Evolutionary conservation across 2,113 vertebrate species (phyloP), one percentile per base, ranked within the genome.

Genomic region (Python bivittatus): DNA sequence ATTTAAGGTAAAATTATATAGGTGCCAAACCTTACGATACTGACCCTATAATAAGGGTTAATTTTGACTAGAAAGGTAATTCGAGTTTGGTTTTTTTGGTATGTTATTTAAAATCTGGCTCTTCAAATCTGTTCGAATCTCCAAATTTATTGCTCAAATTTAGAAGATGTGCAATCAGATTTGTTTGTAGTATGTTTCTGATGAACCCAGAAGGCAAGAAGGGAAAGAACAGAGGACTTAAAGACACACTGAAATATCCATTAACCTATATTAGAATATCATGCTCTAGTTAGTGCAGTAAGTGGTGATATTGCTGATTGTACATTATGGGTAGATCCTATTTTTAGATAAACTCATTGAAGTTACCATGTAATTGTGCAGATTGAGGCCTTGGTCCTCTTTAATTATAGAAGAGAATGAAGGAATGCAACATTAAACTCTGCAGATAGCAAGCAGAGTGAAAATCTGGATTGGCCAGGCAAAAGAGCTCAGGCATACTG

Each of bases 1-100:
- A 54, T 53, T 91, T 93, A 44, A 60, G 23, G 29, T 44, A 48
- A 87, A 93, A 88, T 54, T 61, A 54, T 22, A 61, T n/a, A 89
- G 20, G 7, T 60, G 8, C 86, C 56, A 84, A 61, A 89, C 17
- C 42, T 84, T 20, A 20, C 53, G 23, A 86, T 38, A 56, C 20
- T 84, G 15, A 53, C 6, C 48, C 23, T 13, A 48, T 23, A 48
- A 60, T 48, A 44, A 79, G 53, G 58, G 10, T 33, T 9, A 84
- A 11, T 54, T 25, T 68, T 60, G 64, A 38, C 17, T 22, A 72
- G 84, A 29, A 56, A 44, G 42, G 17, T 29, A 52, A 27, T 23
- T 54, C 64, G n/a, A n/a, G 15, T 86, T 56, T 86, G 33, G 64
- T 72, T 68, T 84, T 48, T 38, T 48, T 27, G 27, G 27, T 20